Percentiles rank a stretch among this genome's conserved stretches.
These are phyloP conservation scores for Urechis unicinctus DNA, from an alignment of 2,888 invertebrate species.

Conservation along the genomic window DNA sequence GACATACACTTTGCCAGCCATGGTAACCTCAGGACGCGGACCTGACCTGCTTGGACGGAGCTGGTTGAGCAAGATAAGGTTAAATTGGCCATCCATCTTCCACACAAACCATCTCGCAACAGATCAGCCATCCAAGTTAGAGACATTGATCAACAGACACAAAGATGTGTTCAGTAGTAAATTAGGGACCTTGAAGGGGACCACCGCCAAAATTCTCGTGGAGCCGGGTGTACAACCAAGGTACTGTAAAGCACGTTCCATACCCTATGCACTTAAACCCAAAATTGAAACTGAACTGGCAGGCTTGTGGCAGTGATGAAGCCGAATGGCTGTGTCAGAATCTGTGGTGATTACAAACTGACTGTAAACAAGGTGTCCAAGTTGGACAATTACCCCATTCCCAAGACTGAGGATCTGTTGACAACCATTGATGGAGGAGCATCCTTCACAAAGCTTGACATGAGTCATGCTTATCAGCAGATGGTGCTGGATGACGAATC, in stretches of 20 bases:
- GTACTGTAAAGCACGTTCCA: background rate
- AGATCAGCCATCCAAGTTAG: too few relatives aligned
- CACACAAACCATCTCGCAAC: too few relatives aligned
- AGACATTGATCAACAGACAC: background rate
- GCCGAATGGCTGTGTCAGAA: background rate
- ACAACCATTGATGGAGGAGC: too few relatives aligned
- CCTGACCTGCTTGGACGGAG: background rate
- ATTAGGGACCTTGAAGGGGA: too few relatives aligned
- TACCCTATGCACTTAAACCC: background rate
- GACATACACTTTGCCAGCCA: too few relatives aligned
- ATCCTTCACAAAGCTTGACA: background rate
- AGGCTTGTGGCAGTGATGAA: background rate
- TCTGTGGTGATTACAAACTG: constrained; percentile 4
- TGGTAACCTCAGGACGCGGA: too few relatives aligned
- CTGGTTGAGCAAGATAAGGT: background rate
- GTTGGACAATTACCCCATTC: constrained; percentile 1
- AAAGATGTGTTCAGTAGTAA: background rate
- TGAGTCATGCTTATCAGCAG: background rate
- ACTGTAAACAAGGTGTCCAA: background rate
- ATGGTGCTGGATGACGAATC: background rate
- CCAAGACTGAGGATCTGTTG: constrained; percentile 2
- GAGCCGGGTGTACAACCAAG: background rate
- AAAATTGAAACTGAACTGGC: background rate
- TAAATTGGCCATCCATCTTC: too few relatives aligned
- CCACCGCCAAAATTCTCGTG: background rate